These are phyloP conservation scores for Sorex araneus DNA, from an alignment of 2,113 vertebrate genomes.

Conservation along the genomic window DNA sequence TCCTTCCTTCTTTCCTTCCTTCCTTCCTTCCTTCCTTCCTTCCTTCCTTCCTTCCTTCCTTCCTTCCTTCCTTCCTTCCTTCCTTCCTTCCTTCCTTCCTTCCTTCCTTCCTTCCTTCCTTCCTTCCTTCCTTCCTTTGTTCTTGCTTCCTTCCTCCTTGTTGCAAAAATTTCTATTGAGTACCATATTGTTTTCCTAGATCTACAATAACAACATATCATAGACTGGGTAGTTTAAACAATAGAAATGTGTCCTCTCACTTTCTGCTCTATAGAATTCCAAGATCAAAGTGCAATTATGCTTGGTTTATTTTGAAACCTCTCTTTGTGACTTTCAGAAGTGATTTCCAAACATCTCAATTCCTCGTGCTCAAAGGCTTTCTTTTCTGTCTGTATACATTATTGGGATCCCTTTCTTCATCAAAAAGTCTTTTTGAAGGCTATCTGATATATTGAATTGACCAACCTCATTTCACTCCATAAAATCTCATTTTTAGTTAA, in stretches of 20 bases:
- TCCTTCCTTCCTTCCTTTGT: background rate
- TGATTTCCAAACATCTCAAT: too few species aligned
- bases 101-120: background rate
- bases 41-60: too few species aligned
- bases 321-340: background rate
- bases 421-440: background rate
- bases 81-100: background rate
- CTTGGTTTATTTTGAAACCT: background rate
- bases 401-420: background rate
- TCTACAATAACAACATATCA: background rate
- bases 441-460: background rate
- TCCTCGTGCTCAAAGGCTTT: accelerated
- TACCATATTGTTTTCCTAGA: background rate
- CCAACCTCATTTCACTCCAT: background rate
- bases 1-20: too few species aligned
- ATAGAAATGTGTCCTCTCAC: background rate
- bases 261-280: background rate
- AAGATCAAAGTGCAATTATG: background rate
- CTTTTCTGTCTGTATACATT: too few species aligned
- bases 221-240: background rate
- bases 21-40: too few species aligned
- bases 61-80: too few species aligned
- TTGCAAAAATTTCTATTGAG: background rate
- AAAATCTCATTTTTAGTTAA: background rate
- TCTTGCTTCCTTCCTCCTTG: background rate